phyloP scores from a whole-genome alignment of 2,888 invertebrate species.

The Rotaria macrura region DNA sequence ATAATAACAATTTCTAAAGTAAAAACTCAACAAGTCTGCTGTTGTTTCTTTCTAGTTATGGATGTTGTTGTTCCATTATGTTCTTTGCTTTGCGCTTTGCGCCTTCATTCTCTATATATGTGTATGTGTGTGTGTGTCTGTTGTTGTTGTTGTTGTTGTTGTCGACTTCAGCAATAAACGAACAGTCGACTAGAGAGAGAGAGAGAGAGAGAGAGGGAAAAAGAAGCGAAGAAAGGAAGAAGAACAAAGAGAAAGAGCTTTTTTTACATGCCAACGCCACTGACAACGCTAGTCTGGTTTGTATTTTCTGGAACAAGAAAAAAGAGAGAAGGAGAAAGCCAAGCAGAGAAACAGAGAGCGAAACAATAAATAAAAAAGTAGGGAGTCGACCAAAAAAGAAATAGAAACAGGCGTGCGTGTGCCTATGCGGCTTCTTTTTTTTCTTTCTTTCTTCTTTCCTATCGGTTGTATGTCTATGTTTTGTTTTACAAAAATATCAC shows the following conservation, averaged over 20 bases:
- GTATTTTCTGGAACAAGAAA: neutral
- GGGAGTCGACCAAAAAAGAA: neutral
- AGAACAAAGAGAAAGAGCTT: constrained; percentile 1
- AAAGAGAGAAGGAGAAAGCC: neutral
- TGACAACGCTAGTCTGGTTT: neutral
- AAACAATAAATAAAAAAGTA: neutral
- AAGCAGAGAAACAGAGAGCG: too few relatives aligned
- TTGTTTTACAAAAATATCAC: neutral
- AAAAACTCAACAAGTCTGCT: neutral
- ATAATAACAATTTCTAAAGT: neutral
- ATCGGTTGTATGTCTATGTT: neutral
- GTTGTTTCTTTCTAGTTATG: neutral
- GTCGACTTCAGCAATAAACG: neutral
- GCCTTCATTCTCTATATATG: neutral
- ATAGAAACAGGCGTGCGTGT: neutral
- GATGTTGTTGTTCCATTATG: constrained; percentile 4
- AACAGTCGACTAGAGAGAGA: neutral
- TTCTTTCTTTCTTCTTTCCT: neutral
- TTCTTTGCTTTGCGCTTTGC: neutral
- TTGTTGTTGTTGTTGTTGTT: neutral
- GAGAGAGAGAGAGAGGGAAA: neutral
- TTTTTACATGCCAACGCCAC: neutral
- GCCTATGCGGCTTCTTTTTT: neutral
- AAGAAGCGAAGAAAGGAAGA: neutral
- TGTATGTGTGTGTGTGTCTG: neutral